Conservation (phyloP, 2,888 invertebrate species). For the Nephrotoma appendiculata region DNA sequence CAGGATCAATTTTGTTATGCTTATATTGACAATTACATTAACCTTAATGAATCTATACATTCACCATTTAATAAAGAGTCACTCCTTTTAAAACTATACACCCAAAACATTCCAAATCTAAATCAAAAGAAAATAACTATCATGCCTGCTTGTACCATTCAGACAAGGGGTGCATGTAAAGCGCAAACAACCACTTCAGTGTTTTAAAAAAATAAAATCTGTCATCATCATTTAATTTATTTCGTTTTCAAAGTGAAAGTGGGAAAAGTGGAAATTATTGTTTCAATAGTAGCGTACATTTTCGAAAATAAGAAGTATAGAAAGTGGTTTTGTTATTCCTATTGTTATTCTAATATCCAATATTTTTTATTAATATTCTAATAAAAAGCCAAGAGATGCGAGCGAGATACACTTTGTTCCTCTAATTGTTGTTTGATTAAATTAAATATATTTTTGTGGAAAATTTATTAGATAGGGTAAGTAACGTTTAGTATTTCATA, state of each 20-base stretch:
- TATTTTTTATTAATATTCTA: not conserved
- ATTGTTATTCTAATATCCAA: not conserved
- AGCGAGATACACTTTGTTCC: not conserved
- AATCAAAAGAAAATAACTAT: no score
- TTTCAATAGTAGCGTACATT: not conserved
- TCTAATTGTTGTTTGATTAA: not conserved
- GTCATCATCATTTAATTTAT: constrained; percentile 3
- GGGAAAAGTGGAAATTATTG: not conserved
- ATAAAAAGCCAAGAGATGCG: not conserved
- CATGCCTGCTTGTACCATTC: no score
- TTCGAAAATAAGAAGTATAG: not conserved
- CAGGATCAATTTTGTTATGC: no score
- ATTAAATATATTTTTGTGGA: not conserved
- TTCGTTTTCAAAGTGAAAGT: not conserved
- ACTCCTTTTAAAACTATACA: no score
- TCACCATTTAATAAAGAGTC: no score
- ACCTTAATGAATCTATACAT: no score
- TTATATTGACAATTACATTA: no score
- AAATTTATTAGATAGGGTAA: not conserved
- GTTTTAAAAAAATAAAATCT: not conserved
- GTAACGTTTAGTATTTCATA: not conserved
- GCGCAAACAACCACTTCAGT: not conserved
- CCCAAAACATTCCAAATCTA: no score
- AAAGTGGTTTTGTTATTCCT: not conserved
- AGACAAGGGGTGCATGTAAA: not conserved